Base-by-base conservation (phyloP, 1,140 invertebrate species). In the Lasaia peninsularis region DNA sequence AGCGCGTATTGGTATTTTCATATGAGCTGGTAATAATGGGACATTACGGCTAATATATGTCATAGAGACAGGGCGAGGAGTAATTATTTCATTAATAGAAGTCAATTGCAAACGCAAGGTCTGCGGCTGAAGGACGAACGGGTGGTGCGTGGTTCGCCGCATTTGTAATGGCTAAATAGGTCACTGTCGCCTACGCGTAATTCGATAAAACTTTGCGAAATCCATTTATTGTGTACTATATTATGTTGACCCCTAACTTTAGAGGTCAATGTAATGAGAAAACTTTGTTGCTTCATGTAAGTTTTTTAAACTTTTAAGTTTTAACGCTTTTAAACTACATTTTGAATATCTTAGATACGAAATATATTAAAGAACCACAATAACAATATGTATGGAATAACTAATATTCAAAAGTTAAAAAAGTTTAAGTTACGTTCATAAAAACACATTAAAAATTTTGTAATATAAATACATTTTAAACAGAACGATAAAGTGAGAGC, bases 181-280 rank as follows among this genome's bases (percentile, higher is more conserved):
- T 88, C 85, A 88, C 74, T 80, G 75, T 70, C 78, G 80, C 77
- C 81, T 75, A 83, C 75, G 77, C 76, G 80, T 73, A 73, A 86
- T 78, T 81, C 80, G 70, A 83, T 83, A 80, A 78, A 85, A 85
- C 79, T 76, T 81, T 75, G 69, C 71, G 10, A 34, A 37, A 24
- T 28, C 12, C 8, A 37, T 44, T 18, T 20, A 10, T 20, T 20
- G 11, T 16, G 16, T 44, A 44, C 16, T 5, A 18, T 5, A 20
- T 20, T 18, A 44, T 44, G 16, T 44, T 20, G 18, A 44, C 40
- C 9, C 14, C 20, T 44, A 21, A 44, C 40, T 9, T 11, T 10
- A 20, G 16, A 44, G 40, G 40, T 44, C 40, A 44, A 10, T 9
- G 40, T 18, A 14, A 20, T 44, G 18, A 44, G 18, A 44, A 44